Base-by-base conservation (phyloP, 37 sponge, comb jelly and placozoan species). In the Crambe crambe region DNA sequence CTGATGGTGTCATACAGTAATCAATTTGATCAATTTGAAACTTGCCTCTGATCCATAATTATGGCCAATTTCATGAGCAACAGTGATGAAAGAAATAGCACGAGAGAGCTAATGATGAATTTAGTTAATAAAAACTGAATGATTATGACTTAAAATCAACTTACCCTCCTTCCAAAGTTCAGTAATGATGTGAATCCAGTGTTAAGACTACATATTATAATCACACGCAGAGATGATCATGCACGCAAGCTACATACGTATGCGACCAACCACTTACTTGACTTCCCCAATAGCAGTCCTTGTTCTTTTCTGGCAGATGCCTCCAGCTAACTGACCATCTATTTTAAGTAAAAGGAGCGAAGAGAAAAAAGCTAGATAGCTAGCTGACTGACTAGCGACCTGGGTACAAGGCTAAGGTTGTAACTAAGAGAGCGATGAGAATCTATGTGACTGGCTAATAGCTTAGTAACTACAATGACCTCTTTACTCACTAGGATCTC, bases 21-120 rank as follows among this genome's bases (percentile, higher is more conserved):
- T 10, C 56, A 20, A 54, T 54, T n/a, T n/a, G n/a, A n/a, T n/a
- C n/a, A n/a, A n/a, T n/a, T n/a, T n/a, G n/a, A 71, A n/a, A 70
- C 81, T 84, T 39, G 85, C 86, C 44, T 71, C 78, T 2, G 92
- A 87, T 62, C 92, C 92, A 80, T 90, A 86, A 66, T 87, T 91
- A 65, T 91, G 92, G 0, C 92, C 92, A 39, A 91, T 58, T 66
- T 91, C 92, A 73, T 91, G 92, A 2, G 92, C 86, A 10, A 69
- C 64, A 22, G 92, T 91, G 56, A 87, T 83, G 17, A 41, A 20
- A 21, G 92, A 87, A 12, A 91, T 88, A 30, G 84, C 84, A 22
- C 60, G 76, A 26, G 78, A 81, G 30, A 90, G 42, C 88, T 87
- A 57, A 60, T 60, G 61, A 65, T 31, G 31, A 65, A 31, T 30